phyloP scores from a whole-genome alignment of 2,797 vertebrate genomes.

The Acomys russatus region DNA sequence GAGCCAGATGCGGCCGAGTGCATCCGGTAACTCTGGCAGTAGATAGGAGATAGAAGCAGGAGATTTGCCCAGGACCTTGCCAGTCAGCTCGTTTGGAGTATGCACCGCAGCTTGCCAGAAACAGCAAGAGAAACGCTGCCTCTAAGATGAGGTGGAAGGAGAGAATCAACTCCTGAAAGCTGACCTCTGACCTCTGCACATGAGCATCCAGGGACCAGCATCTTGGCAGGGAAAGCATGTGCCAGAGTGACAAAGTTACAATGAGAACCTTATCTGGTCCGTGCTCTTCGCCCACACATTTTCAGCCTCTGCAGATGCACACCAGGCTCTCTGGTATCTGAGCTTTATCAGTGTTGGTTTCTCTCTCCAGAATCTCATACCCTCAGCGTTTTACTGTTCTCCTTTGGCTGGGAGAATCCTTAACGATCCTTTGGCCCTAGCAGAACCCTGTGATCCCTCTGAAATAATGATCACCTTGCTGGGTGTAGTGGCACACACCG shows the following conservation, averaged over 20 bases:
- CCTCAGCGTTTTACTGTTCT: neutral
- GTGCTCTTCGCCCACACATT: neutral
- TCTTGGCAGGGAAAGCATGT: neutral
- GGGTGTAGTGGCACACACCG: neutral
- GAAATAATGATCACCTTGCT: neutral
- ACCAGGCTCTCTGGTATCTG: neutral
- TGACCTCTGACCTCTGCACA: neutral
- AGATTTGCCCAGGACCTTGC: neutral
- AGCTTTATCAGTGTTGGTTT: neutral
- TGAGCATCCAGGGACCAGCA: neutral
- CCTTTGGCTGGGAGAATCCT: neutral
- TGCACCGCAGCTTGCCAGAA: neutral
- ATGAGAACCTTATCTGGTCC: neutral
- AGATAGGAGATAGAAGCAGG: neutral
- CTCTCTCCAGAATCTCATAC: neutral
- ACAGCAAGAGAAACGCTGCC: neutral
- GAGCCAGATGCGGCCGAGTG: neutral
- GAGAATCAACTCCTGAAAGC: neutral
- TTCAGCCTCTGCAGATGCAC: neutral
- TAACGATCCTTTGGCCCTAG: neutral
- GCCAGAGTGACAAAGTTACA: neutral
- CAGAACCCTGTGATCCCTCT: neutral
- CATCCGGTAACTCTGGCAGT: neutral
- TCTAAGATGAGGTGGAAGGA: neutral
- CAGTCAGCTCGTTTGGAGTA: neutral